phyloP scores from a whole-genome alignment of 2,113 vertebrate species.

The Neofelis nebulosa region DNA sequence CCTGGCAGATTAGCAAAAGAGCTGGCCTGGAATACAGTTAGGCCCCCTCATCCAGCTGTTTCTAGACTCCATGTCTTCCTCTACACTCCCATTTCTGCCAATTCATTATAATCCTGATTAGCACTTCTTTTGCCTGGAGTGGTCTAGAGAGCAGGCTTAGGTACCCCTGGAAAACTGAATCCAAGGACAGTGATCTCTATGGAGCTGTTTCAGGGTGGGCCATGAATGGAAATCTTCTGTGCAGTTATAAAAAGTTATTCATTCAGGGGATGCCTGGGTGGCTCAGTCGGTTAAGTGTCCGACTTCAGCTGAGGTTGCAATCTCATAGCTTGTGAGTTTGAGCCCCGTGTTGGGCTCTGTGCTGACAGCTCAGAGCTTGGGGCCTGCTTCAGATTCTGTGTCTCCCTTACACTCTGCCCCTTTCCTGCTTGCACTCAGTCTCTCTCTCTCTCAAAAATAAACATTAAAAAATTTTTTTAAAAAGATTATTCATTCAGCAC shows the following conservation, averaged over 20 bases:
- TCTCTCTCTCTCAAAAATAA: no score
- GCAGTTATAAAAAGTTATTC: background rate
- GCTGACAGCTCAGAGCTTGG: no score
- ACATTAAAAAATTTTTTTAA: no score
- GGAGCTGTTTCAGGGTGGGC: background rate
- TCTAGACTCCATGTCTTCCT: background rate
- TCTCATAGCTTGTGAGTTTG: no score
- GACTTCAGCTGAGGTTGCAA: no score
- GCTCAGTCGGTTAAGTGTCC: no score
- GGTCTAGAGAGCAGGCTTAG: background rate
- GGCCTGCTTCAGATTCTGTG: no score
- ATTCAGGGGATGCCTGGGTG: background rate
- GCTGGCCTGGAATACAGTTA: accelerated
- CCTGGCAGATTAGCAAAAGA: background rate
- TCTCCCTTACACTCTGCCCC: no score
- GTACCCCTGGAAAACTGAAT: background rate
- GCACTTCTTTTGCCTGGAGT: background rate
- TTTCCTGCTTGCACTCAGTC: no score
- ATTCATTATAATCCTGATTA: background rate
- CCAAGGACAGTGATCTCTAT: background rate
- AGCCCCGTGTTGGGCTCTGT: no score
- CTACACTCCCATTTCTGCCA: background rate
- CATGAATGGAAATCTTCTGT: background rate
- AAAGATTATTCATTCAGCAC: background rate
- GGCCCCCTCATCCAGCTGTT: background rate